Conservation (phyloP, 2,113 vertebrate genomes). For the Etia nguti region DNA sequence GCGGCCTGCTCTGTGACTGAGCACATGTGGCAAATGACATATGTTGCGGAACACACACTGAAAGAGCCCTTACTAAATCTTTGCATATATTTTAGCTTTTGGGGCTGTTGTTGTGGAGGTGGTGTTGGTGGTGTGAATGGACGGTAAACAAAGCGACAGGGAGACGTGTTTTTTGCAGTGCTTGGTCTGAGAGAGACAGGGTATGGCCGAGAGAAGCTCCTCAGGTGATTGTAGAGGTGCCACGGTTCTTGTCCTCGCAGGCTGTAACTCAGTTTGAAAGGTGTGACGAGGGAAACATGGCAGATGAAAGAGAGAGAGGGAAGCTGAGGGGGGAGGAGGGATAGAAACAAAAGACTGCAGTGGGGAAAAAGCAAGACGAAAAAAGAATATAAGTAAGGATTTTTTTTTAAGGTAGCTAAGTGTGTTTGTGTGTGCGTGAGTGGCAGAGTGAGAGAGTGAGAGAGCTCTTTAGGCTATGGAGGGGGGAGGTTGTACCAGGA, state of each 20-base stretch:
- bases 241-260: slow-evolving; percentile 32
- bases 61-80: slow-evolving; percentile 10
- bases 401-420: background rate
- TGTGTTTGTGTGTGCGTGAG: background rate
- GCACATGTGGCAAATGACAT: slow-evolving; percentile 38
- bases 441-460: background rate
- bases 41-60: slow-evolving; percentile 1
- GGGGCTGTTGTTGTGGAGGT: background rate
- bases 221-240: slow-evolving; percentile 43
- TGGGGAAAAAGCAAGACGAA: background rate
- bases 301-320: background rate
- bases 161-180: slow-evolving; percentile 3
- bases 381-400: background rate
- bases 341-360: background rate
- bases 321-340: background rate
- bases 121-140: slow-evolving; percentile 14
- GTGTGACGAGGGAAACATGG: slow-evolving; percentile 37
- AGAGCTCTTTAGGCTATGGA: slow-evolving; percentile 21
- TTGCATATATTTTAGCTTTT: slow-evolving; percentile 20
- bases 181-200: slow-evolving; percentile 21
- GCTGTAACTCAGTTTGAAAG: slow-evolving; percentile 52
- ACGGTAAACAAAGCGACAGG: slow-evolving; percentile 42
- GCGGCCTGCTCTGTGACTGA: slow-evolving; percentile 1
- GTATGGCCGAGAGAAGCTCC: slow-evolving; percentile 33
- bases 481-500: slow-evolving; percentile 19